Evolutionary conservation across 2,888 invertebrate species (phyloP).

Genomic region (Salpingus planirostris): DNA sequence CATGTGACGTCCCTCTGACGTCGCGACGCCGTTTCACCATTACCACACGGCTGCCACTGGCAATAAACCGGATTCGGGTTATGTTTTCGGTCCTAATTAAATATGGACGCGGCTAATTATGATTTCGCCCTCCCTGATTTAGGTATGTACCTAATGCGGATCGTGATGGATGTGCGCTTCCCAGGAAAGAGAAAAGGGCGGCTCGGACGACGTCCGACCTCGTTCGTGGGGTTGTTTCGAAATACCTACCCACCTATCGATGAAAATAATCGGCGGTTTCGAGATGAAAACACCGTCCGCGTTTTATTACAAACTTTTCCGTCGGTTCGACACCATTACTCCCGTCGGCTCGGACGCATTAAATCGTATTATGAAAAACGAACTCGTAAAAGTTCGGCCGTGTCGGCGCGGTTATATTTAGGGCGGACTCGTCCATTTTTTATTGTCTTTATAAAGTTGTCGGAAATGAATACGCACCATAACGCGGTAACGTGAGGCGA

Average conservation of each 20-base stretch:
- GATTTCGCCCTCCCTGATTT: no score
- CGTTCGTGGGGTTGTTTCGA: no score
- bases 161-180: no score
- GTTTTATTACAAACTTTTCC: constrained; percentile 17
- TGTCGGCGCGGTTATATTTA: constrained; percentile 15
- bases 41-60: no score
- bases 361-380: constrained; percentile 16
- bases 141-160: no score
- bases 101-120: no score
- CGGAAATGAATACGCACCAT: constrained; percentile 14
- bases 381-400: constrained; percentile 15
- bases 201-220: no score
- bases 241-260: no score
- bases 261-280: constrained; percentile 18
- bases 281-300: constrained; percentile 15
- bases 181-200: no score
- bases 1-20: constrained; percentile 13
- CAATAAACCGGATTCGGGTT: no score
- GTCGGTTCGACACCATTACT: constrained; percentile 15
- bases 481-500: constrained; percentile 15
- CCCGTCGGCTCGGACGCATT: constrained; percentile 12
- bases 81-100: no score
- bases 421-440: constrained; percentile 12
- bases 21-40: no score
- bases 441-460: constrained; percentile 16